Evolutionary conservation across 2,797 vertebrate genomes (phyloP), one percentile per base, ranked within the genome.

Genomic region (Syngnathus acus): DNA sequence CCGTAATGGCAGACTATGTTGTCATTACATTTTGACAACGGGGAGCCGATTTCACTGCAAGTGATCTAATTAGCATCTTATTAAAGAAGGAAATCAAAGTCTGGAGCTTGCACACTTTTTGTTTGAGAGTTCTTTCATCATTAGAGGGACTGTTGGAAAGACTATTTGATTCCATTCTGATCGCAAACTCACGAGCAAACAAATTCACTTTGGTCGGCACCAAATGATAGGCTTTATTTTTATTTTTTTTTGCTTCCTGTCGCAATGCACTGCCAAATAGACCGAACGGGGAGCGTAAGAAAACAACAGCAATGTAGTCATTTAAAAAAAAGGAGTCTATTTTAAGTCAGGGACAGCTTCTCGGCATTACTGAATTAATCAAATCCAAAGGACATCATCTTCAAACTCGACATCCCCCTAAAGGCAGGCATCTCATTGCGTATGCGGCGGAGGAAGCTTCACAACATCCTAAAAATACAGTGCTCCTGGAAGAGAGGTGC

Each of bases 381-480:
- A 95, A 94, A 93, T 95, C 94, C 94, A 95, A 94, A 96, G 95
- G 94, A 97, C 92, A 94, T 92, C 94, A 95, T 94, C 95, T 96
- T 95, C 94, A 95, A 96, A 97, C 94, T 93, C 94, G 93, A 94
- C 92, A 93, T 93, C 92, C 93, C 94, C 94, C 95, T 94, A 87
- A 94, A 95, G 94, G 95, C 94, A 94, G 95, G 94, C 90, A 90
- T 89, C 95, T 95, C 94, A 95, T 95, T 96, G 92, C 83, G 91
- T 94, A 95, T 95, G 95, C 94, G 94, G 94, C 84, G 65, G 81
- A 87, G 86, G 86, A 95, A 95, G 88, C 93, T 92, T 92, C 91
- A 95, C 91, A 95, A 94, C 94, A 95, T 93, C 93, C 94, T 94
- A 97, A 97, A 97, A 98, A 97, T 95, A 97, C 94, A 94, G 94